Conservation (phyloP, 2,113 vertebrate genomes). For the Ranitomeya variabilis region DNA sequence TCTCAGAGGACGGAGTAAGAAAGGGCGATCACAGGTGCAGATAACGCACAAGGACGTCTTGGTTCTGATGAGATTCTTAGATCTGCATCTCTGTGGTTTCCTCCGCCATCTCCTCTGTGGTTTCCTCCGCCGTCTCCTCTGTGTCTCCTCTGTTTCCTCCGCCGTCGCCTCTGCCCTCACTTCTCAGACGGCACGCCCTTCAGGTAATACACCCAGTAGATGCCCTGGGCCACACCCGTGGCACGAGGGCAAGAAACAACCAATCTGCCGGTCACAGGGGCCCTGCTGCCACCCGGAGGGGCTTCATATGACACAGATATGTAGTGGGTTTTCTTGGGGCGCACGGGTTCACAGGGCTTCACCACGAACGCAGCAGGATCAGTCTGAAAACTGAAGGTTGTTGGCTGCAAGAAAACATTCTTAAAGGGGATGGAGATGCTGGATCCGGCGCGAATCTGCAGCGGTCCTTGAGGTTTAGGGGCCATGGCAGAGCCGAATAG, state of each 20-base stretch:
- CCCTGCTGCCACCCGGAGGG: conserved; percentile 51
- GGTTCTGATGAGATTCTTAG: not conserved
- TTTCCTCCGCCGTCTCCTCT: too few species aligned
- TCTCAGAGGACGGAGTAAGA: not conserved
- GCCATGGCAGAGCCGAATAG: conserved; percentile 73
- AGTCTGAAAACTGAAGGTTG: conserved; percentile 72
- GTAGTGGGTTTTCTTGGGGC: conserved; percentile 73
- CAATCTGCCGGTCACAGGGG: conserved; percentile 72
- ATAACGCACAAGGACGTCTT: not conserved
- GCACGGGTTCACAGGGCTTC: conserved; percentile 67
- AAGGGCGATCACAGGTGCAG: not conserved
- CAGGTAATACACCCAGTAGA: conserved; percentile 83
- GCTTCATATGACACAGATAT: conserved; percentile 74
- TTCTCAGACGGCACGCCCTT: conserved; percentile 68
- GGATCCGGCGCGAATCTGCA: conserved; percentile 69
- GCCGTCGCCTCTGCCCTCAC: not conserved
- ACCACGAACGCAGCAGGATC: conserved; percentile 77
- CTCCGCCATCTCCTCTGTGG: too few species aligned
- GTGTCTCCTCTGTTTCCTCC: too few species aligned
- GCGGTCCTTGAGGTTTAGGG: conserved; percentile 83
- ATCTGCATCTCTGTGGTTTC: too few species aligned
- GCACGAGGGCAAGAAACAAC: conserved; percentile 70
- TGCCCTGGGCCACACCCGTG: conserved; percentile 60
- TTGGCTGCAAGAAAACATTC: conserved; percentile 78
- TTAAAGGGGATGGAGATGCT: conserved; percentile 82